Evolutionary conservation across 2,888 invertebrate species (phyloP).

Genomic region (Noctua fimbriata): DNA sequence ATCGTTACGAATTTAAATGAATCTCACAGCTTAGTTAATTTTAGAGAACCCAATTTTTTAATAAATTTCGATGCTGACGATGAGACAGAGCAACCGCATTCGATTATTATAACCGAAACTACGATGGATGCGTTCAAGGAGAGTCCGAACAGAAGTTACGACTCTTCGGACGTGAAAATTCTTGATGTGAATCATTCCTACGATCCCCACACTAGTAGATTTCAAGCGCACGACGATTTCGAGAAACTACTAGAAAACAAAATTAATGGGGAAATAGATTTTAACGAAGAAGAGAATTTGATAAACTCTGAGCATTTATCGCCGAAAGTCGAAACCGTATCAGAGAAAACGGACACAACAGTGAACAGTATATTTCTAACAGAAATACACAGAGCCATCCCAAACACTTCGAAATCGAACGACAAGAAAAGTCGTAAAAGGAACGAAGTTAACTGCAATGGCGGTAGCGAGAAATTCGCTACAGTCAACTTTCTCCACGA

Average conservation of each 20-base stretch:
- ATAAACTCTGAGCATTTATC: slow-evolving; percentile 50
- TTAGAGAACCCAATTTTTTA: slow-evolving; percentile 76
- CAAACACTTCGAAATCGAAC: slow-evolving; percentile 61
- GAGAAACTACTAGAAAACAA: slow-evolving; percentile 60
- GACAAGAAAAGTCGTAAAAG: slow-evolving; percentile 42
- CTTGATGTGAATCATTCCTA: slow-evolving; percentile 73
- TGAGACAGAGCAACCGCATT: slow-evolving; percentile 87
- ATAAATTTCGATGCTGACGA: slow-evolving; percentile 82
- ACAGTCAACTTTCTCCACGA: slow-evolving; percentile 85
- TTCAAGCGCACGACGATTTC: slow-evolving; percentile 48
- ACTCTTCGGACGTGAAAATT: slow-evolving; percentile 69
- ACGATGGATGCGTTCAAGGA: slow-evolving; percentile 76
- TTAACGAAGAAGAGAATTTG: slow-evolving; percentile 50
- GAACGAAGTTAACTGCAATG: slow-evolving; percentile 74
- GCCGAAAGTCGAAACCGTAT: slow-evolving; percentile 53
- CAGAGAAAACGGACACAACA: slow-evolving; percentile 40
- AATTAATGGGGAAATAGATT: slow-evolving; percentile 63
- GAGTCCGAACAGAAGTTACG: slow-evolving; percentile 75
- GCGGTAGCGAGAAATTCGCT: slow-evolving; percentile 81
- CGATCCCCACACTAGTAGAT: slow-evolving; percentile 72
- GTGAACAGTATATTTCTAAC: slow-evolving; percentile 43
- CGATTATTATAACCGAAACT: slow-evolving; percentile 85
- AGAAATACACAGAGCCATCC: slow-evolving; percentile 49
- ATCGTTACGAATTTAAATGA: slow-evolving; percentile 82
- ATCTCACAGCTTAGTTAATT: slow-evolving; percentile 80